Conservation (phyloP, 2,113 vertebrate genomes). For the Eleginops maclovinus region DNA sequence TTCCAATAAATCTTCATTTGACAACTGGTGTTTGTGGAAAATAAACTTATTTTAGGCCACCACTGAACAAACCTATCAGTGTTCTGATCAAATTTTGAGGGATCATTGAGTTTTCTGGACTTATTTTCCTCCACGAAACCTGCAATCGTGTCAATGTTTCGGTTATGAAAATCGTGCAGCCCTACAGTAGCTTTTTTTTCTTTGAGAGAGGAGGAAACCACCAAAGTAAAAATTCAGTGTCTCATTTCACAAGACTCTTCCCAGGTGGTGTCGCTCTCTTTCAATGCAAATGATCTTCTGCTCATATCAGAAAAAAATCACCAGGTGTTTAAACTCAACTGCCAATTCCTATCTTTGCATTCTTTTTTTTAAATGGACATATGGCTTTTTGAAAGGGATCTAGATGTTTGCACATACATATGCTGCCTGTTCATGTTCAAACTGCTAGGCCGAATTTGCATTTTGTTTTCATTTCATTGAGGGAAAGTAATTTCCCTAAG, state of each 20-base stretch:
- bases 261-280: not conserved
- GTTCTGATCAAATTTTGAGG: too few relatives aligned
- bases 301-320: not conserved
- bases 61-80: too few relatives aligned
- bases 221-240: not conserved
- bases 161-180: not conserved
- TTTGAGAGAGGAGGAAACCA: not conserved
- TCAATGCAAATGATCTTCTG: constrained; percentile 15
- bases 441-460: not conserved
- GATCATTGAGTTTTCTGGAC: too few relatives aligned
- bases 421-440: not conserved
- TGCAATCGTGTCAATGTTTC: not conserved
- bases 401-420: not conserved
- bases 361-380: not conserved
- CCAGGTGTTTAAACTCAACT: not conserved
- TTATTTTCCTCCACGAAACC: too few relatives aligned
- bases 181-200: not conserved
- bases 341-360: not conserved
- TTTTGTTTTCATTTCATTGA: constrained; percentile 8
- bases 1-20: not conserved
- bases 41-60: not conserved
- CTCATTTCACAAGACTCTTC: not conserved
- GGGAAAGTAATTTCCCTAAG: not conserved
- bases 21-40: not conserved
- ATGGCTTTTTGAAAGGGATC: not conserved